Evolutionary conservation across 2,888 invertebrate genomes (phyloP).

Genomic region (Tinea semifulvella): DNA sequence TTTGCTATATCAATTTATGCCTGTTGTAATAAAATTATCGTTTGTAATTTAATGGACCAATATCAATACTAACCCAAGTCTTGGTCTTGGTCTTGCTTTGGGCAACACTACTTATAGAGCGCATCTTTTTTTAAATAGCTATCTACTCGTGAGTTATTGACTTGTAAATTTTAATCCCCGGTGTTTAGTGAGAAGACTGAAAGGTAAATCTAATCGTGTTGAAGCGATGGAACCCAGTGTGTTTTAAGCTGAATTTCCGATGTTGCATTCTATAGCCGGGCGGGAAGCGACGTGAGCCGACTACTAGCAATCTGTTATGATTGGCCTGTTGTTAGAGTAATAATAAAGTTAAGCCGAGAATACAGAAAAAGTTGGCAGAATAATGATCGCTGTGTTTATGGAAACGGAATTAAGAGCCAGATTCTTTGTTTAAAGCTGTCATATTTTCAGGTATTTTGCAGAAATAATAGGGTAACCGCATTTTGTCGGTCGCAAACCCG

Average conservation of each 20-base stretch:
- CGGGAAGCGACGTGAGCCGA: constrained; percentile 1
- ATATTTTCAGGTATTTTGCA: no score
- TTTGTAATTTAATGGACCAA: no score
- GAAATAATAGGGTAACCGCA: no score
- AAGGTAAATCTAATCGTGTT: constrained; percentile 5
- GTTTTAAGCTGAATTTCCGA: constrained; percentile 6
- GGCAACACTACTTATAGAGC: no score
- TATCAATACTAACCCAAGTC: no score
- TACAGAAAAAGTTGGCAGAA: constrained; percentile 2
- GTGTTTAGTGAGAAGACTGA: not conserved
- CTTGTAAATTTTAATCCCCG: constrained; percentile 1
- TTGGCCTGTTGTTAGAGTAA: constrained; percentile 8
- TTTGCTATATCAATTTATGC: no score
- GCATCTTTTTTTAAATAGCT: no score
- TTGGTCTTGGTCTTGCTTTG: no score
- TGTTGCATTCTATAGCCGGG: constrained; percentile 8
- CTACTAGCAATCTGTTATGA: constrained; percentile 11
- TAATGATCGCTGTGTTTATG: constrained; percentile 8
- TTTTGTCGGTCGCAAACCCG: no score
- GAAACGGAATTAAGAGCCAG: constrained; percentile 3
- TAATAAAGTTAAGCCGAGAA: constrained; percentile 8
- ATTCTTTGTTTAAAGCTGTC: no score
- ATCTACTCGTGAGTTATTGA: not conserved
- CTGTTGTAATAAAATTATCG: no score
- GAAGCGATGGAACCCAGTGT: constrained; percentile 4